A percentile compares a stretch with the other conserved stretches of the same genome.
Conservation (phyloP, 1,140 invertebrate genomes). For the Cyclina sinensis region DNA sequence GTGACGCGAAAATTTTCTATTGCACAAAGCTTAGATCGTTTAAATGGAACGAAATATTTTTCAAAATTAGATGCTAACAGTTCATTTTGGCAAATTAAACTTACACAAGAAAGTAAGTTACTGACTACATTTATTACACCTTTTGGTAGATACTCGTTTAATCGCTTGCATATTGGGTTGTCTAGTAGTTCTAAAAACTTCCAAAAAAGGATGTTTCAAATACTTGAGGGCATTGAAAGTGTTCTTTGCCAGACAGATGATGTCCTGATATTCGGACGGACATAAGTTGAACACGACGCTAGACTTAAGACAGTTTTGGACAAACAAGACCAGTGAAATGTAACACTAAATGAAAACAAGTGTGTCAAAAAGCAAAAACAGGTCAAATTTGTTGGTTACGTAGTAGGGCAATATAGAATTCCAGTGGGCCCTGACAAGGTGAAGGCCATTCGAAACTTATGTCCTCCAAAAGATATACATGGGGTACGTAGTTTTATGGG, state of each 20-base stretch:
- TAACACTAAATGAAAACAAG: not conserved
- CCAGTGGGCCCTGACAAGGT: not conserved
- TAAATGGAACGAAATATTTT: conserved; percentile 37
- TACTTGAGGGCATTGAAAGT: conserved; percentile 34
- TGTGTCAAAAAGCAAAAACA: not conserved
- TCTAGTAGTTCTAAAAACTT: conserved; percentile 58
- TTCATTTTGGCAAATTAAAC: conserved; percentile 67
- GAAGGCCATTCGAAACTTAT: not conserved
- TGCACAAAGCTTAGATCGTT: conserved; percentile 34
- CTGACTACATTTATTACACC: conserved; percentile 74
- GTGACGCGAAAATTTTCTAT: conserved; percentile 44
- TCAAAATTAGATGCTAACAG: conserved; percentile 48
- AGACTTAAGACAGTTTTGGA: conserved; percentile 10
- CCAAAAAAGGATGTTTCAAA: conserved; percentile 50
- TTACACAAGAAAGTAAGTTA: conserved; percentile 39
- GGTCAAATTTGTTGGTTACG: conserved; percentile 5
- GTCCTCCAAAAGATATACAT: not conserved
- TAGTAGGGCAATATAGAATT: not conserved
- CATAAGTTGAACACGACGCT: conserved; percentile 42
- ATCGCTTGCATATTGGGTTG: conserved; percentile 67
- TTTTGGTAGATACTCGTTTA: conserved; percentile 63
- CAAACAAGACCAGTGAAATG: not conserved
- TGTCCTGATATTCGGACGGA: conserved; percentile 33
- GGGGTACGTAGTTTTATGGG: conserved; percentile 9
- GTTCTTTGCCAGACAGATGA: conserved; percentile 58